Evolutionary conservation across 1,140 invertebrate species (phyloP), one percentile per base, ranked within the genome.

Genomic region (Drosophila simulans): DNA sequence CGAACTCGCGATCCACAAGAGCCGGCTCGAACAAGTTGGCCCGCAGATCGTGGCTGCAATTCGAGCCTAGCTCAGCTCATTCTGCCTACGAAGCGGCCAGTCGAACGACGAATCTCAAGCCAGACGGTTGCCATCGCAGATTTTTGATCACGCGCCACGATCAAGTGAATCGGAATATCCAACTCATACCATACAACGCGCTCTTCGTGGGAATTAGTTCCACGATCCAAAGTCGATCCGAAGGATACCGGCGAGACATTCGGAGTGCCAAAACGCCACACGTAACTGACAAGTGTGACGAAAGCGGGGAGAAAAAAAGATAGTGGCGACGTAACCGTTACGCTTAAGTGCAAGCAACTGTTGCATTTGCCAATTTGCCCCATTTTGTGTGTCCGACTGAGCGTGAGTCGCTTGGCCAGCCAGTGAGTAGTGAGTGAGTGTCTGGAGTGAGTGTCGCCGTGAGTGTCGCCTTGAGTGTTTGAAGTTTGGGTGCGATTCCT

Each of bases 281-380:
- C 43, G 58, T 46, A 69, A 62, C 56, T 42, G 34, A 12, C 17
- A 12, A 52, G 52, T 35, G 59, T 64, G 52, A 74, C 71, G 48
- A 73, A 60, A 66, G 56, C 53, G 54, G 17, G 17, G 46, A 66
- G 80, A 68, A 39, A 49, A 40, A 43, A 31, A 56, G 46, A 59
- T 58, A 77, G 57, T 66, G 57, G 58, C 64, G 73, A 88, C 83
- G 83, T 86, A 88, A 86, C 85, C 84, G 84, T 86, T 88, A 86
- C 83, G 83, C 82, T 78, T 64, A 68, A 77, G 56, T 88, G 82
- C 82, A 77, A 66, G 75, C 74, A 73, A 70, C 78, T 64, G 69
- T 75, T 88, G 83, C 83, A 86, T 88, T 76, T 83, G 79, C 79
- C 79, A 83, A 88, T 88, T 88, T 86, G 65, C 59, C 52, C 58